Base-by-base conservation (phyloP, 2,797 vertebrate genomes). In the Amphiprion clarkii region DNA sequence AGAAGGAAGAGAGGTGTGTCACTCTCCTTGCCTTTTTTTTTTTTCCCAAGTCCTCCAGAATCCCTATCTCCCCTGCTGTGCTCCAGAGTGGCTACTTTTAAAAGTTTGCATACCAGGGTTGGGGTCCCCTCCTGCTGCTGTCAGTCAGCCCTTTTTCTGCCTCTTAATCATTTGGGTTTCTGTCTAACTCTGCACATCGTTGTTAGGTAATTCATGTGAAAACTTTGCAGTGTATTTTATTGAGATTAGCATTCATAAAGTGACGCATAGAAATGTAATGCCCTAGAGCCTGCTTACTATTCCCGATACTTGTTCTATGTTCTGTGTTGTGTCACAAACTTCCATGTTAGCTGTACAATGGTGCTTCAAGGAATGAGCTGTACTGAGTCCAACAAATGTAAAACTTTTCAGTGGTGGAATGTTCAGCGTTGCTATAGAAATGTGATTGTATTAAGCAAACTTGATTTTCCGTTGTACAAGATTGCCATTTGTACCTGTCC, bases 381-480 rank as follows among this genome's bases (percentile, higher is more conserved):
- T 76, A 67, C 76, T 0, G 76, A 83, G 68, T 85, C 75, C 78
- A 81, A 73, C 87, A 84, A 80, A 81, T 76, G 79, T 86, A 76
- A 83, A 87, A 70, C 68, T 46, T 74, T 71, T 81, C 79, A 74
- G 74, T 86, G 88, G 84, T 82, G 81, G 91, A 92, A 92, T 93
- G 91, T 94, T 81, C 84, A 69, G 83, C 80, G 31, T 87, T 33
- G 68, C 71, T 81, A 67, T 84, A 89, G 86, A 91, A 90, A 91
- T 92, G 92, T 92, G 91, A 94, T 93, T 94, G 93, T 93, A 92
- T 83, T 84, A 87, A 87, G 88, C 87, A 86, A 90, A 91, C 91
- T 91, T 90, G 87, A 89, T 79, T 74, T 83, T 83, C 83, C 57
- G 16, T 89, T 82, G 76, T 91, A 82, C 77, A 71, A 86, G 73